Evolutionary conservation across 2,113 vertebrate species (phyloP).

Genomic region (Colaptes auratus): DNA sequence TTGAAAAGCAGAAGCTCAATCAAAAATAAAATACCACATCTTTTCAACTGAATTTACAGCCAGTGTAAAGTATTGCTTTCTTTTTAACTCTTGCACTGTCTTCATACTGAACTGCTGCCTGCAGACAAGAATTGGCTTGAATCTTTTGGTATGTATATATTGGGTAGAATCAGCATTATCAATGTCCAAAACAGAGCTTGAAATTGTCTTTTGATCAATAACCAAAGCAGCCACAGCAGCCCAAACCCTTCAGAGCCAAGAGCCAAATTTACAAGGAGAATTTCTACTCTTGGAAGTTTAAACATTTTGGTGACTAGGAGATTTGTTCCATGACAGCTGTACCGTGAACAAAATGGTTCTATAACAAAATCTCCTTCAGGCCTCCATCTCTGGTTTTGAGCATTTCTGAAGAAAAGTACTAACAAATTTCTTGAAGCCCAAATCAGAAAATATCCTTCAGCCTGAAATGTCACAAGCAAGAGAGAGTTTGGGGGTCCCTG

Average conservation of each 20-base stretch:
- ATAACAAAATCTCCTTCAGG: background rate
- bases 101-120: background rate
- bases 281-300: background rate
- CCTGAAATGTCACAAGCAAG: background rate
- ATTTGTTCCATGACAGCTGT: accelerated
- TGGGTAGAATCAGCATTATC: background rate
- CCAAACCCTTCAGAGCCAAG: background rate
- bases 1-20: constrained; percentile 24
- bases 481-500: accelerated
- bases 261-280: background rate
- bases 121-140: background rate
- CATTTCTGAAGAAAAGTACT: background rate
- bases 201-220: background rate
- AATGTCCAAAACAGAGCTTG: background rate
- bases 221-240: background rate
- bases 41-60: background rate
- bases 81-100: background rate
- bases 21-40: background rate
- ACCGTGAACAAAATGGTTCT: background rate
- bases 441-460: background rate
- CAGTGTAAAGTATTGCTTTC: background rate
- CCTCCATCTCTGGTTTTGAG: background rate
- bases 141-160: background rate
- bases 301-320: background rate
- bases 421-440: background rate